phyloP scores from a whole-genome alignment of 2,888 invertebrate genomes.

The Limnephilus rhombicus region DNA sequence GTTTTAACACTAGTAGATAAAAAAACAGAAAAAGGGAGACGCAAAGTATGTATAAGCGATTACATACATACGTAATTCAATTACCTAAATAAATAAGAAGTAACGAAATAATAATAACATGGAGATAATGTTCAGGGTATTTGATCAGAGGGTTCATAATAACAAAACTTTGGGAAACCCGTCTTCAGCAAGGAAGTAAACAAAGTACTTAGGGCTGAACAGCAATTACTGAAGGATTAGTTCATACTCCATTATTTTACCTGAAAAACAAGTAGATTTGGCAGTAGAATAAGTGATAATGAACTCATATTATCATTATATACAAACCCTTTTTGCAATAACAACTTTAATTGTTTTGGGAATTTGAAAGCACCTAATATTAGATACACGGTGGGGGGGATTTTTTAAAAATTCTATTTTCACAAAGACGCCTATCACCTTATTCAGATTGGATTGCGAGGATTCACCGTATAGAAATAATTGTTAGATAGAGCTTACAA shows the following conservation, averaged over 20 bases:
- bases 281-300: not conserved
- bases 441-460: not conserved
- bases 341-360: not conserved
- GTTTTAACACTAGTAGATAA: not conserved
- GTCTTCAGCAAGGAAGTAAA: not conserved
- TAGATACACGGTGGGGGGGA: not conserved
- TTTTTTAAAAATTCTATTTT: not conserved
- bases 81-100: not conserved
- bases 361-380: not conserved
- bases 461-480: not conserved
- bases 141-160: not conserved
- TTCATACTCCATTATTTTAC: not conserved
- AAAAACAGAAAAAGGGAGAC: not conserved
- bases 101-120: not conserved
- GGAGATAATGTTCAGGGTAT: not conserved
- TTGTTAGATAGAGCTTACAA: not conserved
- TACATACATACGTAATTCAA: too few relatives aligned
- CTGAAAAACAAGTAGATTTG: not conserved
- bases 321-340: not conserved
- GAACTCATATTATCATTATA: not conserved
- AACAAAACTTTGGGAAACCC: not conserved
- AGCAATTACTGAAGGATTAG: not conserved
- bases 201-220: not conserved
- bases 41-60: too few relatives aligned
- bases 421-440: not conserved